Conservation (phyloP, 2,797 vertebrate species). For the Eulemur albifrons region DNA sequence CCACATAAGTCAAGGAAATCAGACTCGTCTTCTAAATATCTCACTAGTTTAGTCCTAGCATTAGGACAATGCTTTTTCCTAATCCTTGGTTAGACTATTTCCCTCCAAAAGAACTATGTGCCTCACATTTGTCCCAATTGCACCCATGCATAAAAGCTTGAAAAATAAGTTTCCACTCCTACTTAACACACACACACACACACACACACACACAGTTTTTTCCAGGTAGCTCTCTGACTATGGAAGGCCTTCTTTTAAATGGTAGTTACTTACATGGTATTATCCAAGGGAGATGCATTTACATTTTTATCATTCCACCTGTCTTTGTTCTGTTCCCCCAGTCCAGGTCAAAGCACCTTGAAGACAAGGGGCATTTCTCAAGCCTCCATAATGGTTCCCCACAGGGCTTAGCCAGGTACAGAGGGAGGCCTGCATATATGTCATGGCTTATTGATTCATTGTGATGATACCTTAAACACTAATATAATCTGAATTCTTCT, state of each 20-base stretch:
- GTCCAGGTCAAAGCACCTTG: not conserved
- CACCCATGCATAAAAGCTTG: not conserved
- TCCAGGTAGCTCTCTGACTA: not conserved
- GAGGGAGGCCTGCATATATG: not conserved
- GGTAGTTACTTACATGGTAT: not conserved
- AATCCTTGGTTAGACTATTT: not conserved
- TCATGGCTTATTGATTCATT: not conserved
- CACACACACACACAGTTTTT: not conserved
- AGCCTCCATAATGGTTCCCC: not conserved
- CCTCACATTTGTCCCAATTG: not conserved
- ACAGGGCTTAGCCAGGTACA: not conserved
- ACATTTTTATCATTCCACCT: not conserved
- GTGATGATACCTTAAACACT: not conserved
- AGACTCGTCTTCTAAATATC: not conserved
- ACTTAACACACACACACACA: fast-evolving
- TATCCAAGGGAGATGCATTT: not conserved
- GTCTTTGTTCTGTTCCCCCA: not conserved
- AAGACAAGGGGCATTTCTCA: not conserved
- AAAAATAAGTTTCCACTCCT: not conserved
- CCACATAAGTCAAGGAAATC: not conserved
- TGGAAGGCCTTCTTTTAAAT: not conserved
- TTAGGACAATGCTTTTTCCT: not conserved
- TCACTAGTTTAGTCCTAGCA: not conserved
- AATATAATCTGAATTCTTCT: not conserved
- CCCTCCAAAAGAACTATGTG: not conserved